Base-by-base conservation (phyloP, 2,797 vertebrate genomes). In the Acestrorhynchus altus region DNA sequence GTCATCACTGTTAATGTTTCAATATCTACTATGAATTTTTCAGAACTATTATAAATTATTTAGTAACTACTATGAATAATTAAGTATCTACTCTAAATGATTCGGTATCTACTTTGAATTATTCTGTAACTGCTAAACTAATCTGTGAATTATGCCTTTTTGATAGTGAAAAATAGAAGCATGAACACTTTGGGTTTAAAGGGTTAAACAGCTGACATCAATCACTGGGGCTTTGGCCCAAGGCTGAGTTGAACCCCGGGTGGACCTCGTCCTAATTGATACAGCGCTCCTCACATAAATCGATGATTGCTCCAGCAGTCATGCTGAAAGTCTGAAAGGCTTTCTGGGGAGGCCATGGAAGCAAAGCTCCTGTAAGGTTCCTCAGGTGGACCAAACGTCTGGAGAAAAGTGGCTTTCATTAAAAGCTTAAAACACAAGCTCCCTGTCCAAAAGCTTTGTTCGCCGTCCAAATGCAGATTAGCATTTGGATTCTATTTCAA, bases 141-240 rank as follows among this genome's bases (percentile, higher is more conserved):
- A 52, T 54, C 1, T 24, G 20, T 16, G 28, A 57, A 0, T 20
- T 24, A 24, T 54, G 51, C 4, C 2, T 0, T 22, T 54, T 10
- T 54, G 20, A 22, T 9, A 54, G 51, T 54, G 9, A 22, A 22
- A 22, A 22, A 9, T 22, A 54, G 3, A 24, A n/a, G n/a, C n/a
- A n/a, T n/a, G n/a, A n/a, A n/a, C 2, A 56, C 22, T 3, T 13
- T 15, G 1, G 15, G 16, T 40, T 39, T 40, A 40, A 40, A 39
- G 35, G 18, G 59, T 88, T 80, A 90, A 89, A 87, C 83, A 85
- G 84, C 88, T 84, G 82, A 87, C 86, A 88, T 91, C 89, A 89
- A 89, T 91, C 90, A 89, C 18, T 0, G 9, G 22, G 81, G 26
- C 56, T 40, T 31, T 28, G 12, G 42, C 42, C 65, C 52, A 59